Evolutionary conservation across 2,888 invertebrate species (phyloP), one percentile per base, ranked within the genome.

Genomic region (Magallana nippona): DNA sequence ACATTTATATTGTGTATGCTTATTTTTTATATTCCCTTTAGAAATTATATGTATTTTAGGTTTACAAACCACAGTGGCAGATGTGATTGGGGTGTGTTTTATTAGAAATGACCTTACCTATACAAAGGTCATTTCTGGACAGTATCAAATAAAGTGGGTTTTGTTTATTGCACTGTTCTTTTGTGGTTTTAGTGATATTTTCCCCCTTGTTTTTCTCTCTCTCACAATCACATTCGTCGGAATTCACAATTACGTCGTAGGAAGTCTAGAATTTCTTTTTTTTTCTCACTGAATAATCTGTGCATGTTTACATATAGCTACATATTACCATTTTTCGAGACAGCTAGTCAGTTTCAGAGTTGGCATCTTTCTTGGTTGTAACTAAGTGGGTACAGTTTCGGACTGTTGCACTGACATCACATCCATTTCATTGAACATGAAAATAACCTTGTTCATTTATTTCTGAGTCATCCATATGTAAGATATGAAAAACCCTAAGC

Each of bases 41-140:
- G 32, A 32, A 71, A 2, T 27, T 71, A 15, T 32, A 71, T 71
- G 32, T 71, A 71, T 71, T 71, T 71, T 71, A 71, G 71, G 71
- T 71, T 71, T 71, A 71, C 71, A 44, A 71, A 71, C 71, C 71
- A 71, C 71, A 22, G 13, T 71, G 71, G 71, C 71, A 71, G 71
- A 71, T 71, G 22, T 32, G 60, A 19, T 71, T 71, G 2, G 19
- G 22, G 71, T 27, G 32, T 13, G 22, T 11, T 71, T 71, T 19
- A 44, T 44, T 8, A 44, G 32, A 27, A 27, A 2, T 71, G 71
- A 27, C 22, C 71, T 71, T 71, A 27, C 71, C 71, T 71, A 71
- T 71, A 71, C 71, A 71, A 71, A 27, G 71, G 27, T 27, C 27
- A 71, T 71, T 71, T 27, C 15, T 27, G 32, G 32, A 27, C 27